Conservation (phyloP, 2,888 invertebrate genomes). For the Melikaiella ostensackeni region DNA sequence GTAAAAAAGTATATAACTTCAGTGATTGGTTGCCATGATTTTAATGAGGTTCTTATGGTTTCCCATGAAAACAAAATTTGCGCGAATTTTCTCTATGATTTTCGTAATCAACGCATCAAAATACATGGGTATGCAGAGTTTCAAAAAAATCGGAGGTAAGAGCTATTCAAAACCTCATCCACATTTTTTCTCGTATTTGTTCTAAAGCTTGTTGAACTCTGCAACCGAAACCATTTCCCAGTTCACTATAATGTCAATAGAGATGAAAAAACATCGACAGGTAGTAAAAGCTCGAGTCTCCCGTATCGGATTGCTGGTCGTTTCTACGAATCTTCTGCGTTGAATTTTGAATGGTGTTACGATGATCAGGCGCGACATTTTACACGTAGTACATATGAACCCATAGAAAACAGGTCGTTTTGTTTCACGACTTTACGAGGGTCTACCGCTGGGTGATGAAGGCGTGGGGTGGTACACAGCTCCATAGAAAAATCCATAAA, state of each 20-base stretch:
- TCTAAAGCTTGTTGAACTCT: neutral
- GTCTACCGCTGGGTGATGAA: constrained; percentile 57
- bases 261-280: neutral
- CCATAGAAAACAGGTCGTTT: constrained; percentile 45
- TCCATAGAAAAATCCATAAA: constrained; percentile 84
- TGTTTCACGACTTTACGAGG: constrained; percentile 64
- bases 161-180: too few relatives aligned
- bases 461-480: constrained; percentile 58
- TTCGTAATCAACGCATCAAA: too few relatives aligned
- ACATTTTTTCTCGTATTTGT: neutral
- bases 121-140: too few relatives aligned
- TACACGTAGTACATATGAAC: constrained; percentile 33
- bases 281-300: neutral
- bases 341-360: constrained; percentile 17
- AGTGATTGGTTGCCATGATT: too few relatives aligned
- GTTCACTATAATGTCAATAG: neutral
- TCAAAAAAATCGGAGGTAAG: too few relatives aligned
- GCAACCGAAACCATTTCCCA: neutral
- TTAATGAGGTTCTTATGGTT: too few relatives aligned
- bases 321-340: neutral
- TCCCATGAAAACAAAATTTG: too few relatives aligned
- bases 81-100: too few relatives aligned
- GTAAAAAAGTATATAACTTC: too few relatives aligned
- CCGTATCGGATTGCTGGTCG: neutral
- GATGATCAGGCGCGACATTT: constrained; percentile 29